Evolutionary conservation across 2,888 invertebrate genomes (phyloP).

Genomic region (Coleophora deauratella): DNA sequence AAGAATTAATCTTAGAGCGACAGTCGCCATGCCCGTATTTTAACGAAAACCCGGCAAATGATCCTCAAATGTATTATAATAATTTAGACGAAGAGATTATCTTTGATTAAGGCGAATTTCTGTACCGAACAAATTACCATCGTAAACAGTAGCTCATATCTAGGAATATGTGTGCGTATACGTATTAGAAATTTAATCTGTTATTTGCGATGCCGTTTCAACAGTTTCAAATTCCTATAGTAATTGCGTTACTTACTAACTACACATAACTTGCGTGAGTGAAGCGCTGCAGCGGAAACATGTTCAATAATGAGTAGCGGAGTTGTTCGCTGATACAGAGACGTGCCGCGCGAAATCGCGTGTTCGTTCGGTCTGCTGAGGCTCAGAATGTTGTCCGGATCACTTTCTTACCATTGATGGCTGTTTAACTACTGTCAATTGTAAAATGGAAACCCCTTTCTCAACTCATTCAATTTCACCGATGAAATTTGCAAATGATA

Average conservation of each 20-base stretch:
- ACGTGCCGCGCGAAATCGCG: slow-evolving; percentile 33
- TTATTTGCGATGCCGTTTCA: slow-evolving; percentile 6
- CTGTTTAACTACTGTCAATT: slow-evolving; percentile 31
- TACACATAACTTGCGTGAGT: slow-evolving; percentile 16
- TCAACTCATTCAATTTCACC: slow-evolving; percentile 40
- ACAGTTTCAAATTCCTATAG: slow-evolving; percentile 7
- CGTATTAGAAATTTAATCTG: slow-evolving; percentile 12
- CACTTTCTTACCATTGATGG: slow-evolving; percentile 35
- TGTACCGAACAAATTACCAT: slow-evolving; percentile 4
- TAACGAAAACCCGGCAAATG: too few relatives aligned
- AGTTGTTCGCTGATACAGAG: slow-evolving; percentile 25
- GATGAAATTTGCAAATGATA: slow-evolving; percentile 28
- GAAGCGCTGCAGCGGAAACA: slow-evolving; percentile 17
- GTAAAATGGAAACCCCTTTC: slow-evolving; percentile 27
- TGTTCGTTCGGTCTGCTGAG: slow-evolving; percentile 14
- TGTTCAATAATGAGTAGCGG: slow-evolving; percentile 19
- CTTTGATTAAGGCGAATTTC: slow-evolving; percentile 1
- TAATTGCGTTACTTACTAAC: slow-evolving; percentile 17
- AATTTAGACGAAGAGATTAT: too few relatives aligned
- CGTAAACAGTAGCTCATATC: slow-evolving; percentile 5
- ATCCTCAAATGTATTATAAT: too few relatives aligned
- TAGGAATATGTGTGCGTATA: too few relatives aligned
- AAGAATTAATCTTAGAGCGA: too few relatives aligned
- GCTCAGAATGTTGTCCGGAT: slow-evolving; percentile 24
- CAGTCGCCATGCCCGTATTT: too few relatives aligned